Evolutionary conservation across 2,113 vertebrate genomes (phyloP), one percentile per base, ranked within the genome.

Genomic region (Herpetotheres cachinnans): DNA sequence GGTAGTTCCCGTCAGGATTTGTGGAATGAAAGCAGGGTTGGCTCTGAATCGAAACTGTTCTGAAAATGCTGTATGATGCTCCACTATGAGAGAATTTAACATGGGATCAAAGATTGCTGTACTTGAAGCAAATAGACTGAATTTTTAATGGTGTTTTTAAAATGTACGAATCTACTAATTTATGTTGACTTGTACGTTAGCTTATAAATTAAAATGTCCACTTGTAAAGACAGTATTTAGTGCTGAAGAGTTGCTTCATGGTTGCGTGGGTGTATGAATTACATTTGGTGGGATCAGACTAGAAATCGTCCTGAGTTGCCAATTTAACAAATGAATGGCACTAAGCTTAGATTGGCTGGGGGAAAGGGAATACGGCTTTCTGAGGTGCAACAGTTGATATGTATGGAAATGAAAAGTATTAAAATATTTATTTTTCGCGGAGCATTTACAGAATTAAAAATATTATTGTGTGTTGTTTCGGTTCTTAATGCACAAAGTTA

Each of bases 281-380:
- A 19, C 14, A 8, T 11, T 27, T 76, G 55, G 11, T 82, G 61
- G 21, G 52, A 63, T 38, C 40, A 69, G 40, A 29, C 40, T 89
- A 7, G 2, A 76, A 78, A 47, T 74, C 50, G 32, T 59, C n/a
- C 9, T 77, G 72, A 80, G 90, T 95, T 83, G 89, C 58, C 52
- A 93, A 2, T 91, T 97, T 97, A 69, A 92, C 89, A 86, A 87
- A 83, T 84, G 59, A 93, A 74, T 78, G 69, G 92, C 80, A 78
- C 87, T 54, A 90, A 97, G 10, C 80, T 88, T 61, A 56, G 34
- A 49, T 14, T 58, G 34, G 10, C 89, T 59, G 71, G 70, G 46
- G 92, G 95, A 95, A 86, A n/a, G 62, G 84, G 16, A 97, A 90
- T 82, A 92, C 92, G 73, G 90, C 97, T 83, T 98, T 98, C n/a